These are phyloP conservation scores for Hydrotaea diabolus DNA, from an alignment of 2,888 invertebrate genomes.

Conservation along the genomic window DNA sequence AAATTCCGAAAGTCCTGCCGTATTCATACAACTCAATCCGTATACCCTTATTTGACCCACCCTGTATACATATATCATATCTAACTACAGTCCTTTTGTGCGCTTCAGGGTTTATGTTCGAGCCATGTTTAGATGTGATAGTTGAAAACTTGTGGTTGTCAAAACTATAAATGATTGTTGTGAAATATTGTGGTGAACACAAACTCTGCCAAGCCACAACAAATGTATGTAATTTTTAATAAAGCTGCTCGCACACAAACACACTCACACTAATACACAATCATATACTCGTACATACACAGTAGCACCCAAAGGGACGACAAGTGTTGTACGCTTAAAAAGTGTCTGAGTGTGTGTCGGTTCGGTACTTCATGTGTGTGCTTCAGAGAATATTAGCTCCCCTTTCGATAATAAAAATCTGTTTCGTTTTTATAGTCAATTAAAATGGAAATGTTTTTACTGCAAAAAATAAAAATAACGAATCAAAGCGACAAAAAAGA, in stretches of 20 bases:
- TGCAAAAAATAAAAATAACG: not conserved
- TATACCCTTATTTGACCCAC: too few relatives aligned
- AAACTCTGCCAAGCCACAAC: slow-evolving; percentile 11
- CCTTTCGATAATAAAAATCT: slow-evolving; percentile 25
- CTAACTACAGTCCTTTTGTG: too few relatives aligned
- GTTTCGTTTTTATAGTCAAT: slow-evolving; percentile 38
- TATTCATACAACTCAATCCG: too few relatives aligned
- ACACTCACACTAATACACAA: too few relatives aligned
- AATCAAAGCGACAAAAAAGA: too few relatives aligned
- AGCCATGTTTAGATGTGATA: not conserved
- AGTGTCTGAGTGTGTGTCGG: not conserved
- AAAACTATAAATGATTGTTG: slow-evolving; percentile 33
- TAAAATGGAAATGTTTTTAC: slow-evolving; percentile 21
- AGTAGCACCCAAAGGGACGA: not conserved
- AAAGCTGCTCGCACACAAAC: too few relatives aligned
- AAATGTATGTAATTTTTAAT: too few relatives aligned
- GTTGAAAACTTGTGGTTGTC: slow-evolving; percentile 30
- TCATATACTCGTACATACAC: not conserved
- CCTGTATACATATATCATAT: too few relatives aligned
- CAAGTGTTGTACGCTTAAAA: not conserved
- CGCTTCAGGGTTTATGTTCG: not conserved
- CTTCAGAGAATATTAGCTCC: slow-evolving; percentile 1
- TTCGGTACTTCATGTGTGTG: not conserved
- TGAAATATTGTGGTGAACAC: slow-evolving; percentile 32
- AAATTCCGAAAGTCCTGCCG: too few relatives aligned